A percentile compares a stretch with the other conserved stretches of the same genome.
phyloP scores from a whole-genome alignment of 2,113 vertebrate species.

The Thomomys bottae region DNA sequence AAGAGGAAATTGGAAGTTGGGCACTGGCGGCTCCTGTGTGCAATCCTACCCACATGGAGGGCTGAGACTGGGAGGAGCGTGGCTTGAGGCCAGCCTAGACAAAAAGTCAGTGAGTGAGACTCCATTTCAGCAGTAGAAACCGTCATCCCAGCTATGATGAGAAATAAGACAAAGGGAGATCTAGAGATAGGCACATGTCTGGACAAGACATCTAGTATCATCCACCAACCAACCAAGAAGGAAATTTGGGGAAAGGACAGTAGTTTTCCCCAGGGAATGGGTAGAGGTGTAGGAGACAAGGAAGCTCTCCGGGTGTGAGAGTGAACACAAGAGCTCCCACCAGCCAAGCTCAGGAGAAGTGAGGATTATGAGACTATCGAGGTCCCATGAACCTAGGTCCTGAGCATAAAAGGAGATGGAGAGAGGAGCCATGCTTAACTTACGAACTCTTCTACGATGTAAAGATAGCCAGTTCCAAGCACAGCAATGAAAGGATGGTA shows the following conservation, averaged over 20 bases:
- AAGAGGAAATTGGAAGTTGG: too few species aligned
- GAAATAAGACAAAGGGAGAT: too few species aligned
- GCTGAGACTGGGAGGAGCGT: too few species aligned
- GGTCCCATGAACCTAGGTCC: not conserved
- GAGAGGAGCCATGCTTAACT: not conserved
- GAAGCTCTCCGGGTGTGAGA: not conserved
- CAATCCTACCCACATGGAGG: too few species aligned
- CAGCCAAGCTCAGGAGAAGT: slow-evolving; percentile 1
- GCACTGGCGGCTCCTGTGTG: too few species aligned
- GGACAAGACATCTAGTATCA: too few species aligned
- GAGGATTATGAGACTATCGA: not conserved
- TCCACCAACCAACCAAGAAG: not conserved
- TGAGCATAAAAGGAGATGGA: not conserved
- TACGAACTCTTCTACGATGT: not conserved
- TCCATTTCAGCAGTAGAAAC: too few species aligned
- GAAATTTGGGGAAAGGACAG: not conserved
- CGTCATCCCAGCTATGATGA: too few species aligned
- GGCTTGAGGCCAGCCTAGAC: too few species aligned
- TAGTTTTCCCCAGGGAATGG: not conserved
- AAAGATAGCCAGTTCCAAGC: not conserved
- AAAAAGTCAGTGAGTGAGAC: too few species aligned
- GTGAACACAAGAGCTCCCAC: slow-evolving; percentile 4
- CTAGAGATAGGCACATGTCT: too few species aligned
- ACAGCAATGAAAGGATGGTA: not conserved
- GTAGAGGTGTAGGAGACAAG: not conserved